Conservation (phyloP, 2,888 invertebrate species). For the Odontocerum albicorne region DNA sequence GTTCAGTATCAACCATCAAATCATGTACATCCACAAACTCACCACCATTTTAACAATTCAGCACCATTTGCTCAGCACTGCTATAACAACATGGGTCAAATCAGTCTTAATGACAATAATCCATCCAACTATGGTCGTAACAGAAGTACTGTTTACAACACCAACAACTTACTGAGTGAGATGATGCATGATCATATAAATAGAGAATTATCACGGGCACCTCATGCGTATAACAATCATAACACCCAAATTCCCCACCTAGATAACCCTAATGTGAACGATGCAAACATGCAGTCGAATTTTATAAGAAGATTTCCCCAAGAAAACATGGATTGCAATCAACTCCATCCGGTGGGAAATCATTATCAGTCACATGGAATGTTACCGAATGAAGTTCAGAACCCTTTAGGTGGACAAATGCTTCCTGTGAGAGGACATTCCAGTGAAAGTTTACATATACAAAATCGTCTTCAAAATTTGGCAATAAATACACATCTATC, state of each 20-base stretch:
- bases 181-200: constrained; percentile 59
- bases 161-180: constrained; percentile 51
- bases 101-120: constrained; percentile 3
- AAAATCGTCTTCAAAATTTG: constrained; percentile 52
- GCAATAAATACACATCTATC: constrained; percentile 56
- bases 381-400: constrained; percentile 31
- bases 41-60: constrained; percentile 26
- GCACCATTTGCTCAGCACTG: constrained; percentile 2
- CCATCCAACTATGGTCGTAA: constrained; percentile 41
- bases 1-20: constrained; percentile 44
- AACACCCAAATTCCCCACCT: constrained; percentile 52
- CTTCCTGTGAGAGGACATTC: constrained; percentile 36
- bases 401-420: constrained; percentile 32
- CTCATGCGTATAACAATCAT: constrained; percentile 50
- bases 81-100: constrained; percentile 6
- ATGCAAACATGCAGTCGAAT: constrained; percentile 22
- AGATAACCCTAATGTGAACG: constrained; percentile 53
- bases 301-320: constrained; percentile 24
- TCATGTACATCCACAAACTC: constrained; percentile 37
- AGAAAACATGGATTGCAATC: background rate
- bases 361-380: constrained; percentile 33
- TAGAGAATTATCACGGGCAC: constrained; percentile 56
- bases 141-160: constrained; percentile 51
- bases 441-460: constrained; percentile 51
- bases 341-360: background rate